Evolutionary conservation across 1,140 invertebrate species (phyloP).

Genomic region (Trialeurodes vaporariorum): DNA sequence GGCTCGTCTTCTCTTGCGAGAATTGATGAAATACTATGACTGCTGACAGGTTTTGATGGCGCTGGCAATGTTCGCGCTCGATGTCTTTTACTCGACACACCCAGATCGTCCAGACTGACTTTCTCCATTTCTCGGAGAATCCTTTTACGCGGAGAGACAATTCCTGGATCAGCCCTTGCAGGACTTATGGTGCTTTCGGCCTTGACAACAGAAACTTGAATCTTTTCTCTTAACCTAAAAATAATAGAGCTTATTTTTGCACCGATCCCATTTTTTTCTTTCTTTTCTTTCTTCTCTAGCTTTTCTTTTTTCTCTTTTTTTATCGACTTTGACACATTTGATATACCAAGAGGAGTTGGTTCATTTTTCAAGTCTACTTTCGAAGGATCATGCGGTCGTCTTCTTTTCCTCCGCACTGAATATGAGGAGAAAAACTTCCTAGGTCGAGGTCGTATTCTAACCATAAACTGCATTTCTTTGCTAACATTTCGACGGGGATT

Average conservation of each 20-base stretch:
- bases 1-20: conserved; percentile 22
- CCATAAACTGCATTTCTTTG: conserved; percentile 59
- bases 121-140: conserved; percentile 59
- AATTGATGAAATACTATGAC: conserved; percentile 29
- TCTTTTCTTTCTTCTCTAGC: not conserved
- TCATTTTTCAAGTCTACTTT: conserved; percentile 11
- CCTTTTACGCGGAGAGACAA: conserved; percentile 57
- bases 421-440: conserved; percentile 12
- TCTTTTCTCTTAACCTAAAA: not conserved
- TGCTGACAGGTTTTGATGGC: conserved; percentile 23
- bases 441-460: conserved; percentile 35
- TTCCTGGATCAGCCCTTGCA: conserved; percentile 31
- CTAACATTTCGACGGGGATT: conserved; percentile 56
- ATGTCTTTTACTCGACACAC: conserved; percentile 25
- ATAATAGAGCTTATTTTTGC: not conserved
- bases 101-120: conserved; percentile 51
- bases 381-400: conserved; percentile 42
- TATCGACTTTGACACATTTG: not conserved
- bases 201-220: conserved; percentile 1
- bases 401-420: conserved; percentile 38
- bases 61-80: conserved; percentile 24
- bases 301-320: not conserved
- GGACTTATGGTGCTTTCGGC: not conserved
- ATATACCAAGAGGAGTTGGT: not conserved
- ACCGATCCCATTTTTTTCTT: not conserved